These are phyloP conservation scores for Sus cebifrons DNA, from an alignment of 2,797 vertebrate genomes.

Conservation along the genomic window DNA sequence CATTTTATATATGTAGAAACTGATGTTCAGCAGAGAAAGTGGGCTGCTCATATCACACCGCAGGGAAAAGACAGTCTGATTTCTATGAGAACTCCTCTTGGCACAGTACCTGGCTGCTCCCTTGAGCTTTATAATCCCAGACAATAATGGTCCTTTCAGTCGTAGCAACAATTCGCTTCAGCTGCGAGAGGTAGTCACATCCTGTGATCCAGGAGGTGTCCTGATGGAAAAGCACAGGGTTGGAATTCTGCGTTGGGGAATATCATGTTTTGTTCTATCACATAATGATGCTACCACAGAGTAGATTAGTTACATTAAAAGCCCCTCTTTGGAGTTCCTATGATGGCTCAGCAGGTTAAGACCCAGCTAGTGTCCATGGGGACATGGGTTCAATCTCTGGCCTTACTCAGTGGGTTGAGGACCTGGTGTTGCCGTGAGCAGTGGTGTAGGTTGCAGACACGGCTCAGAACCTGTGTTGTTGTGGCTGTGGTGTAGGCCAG, in stretches of 20 bases:
- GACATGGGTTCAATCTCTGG: too few species aligned
- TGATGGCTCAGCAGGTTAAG: too few species aligned
- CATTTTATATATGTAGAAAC: background rate
- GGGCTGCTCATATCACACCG: background rate
- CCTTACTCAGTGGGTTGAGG: too few species aligned
- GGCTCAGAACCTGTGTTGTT: too few species aligned
- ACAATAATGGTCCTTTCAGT: conserved; percentile 90
- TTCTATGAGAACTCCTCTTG: background rate
- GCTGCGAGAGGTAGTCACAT: conserved; percentile 89
- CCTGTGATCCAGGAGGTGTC: conserved; percentile 89
- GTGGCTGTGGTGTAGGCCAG: too few species aligned
- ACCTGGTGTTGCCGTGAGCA: too few species aligned
- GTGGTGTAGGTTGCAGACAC: too few species aligned
- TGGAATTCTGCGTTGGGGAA: background rate
- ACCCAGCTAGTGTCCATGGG: too few species aligned
- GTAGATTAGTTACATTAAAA: background rate
- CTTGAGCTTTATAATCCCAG: conserved; percentile 91
- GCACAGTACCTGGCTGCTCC: conserved; percentile 84
- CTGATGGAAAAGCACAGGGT: conserved; percentile 82
- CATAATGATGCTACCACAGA: background rate
- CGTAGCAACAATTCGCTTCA: conserved; percentile 89
- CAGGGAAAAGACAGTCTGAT: background rate
- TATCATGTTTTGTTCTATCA: background rate
- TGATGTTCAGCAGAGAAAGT: background rate
- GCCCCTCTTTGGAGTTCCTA: background rate